Evolutionary conservation across 1,140 invertebrate genomes (phyloP), one percentile per base, ranked within the genome.

Genomic region (Babylonia areolata): DNA sequence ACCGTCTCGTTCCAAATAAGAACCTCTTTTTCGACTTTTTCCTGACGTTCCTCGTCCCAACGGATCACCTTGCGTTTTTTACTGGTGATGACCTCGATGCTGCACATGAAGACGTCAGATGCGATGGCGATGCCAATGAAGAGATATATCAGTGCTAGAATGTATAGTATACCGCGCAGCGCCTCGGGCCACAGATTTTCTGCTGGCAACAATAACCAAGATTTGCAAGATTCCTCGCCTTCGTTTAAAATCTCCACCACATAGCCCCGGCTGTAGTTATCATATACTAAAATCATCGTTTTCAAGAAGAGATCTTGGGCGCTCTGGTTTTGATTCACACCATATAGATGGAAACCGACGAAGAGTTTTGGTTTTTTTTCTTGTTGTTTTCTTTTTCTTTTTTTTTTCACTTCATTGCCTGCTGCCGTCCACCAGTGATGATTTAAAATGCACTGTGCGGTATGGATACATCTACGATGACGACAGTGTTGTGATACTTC

Each of bases 71-170:
- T 93, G 81, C 90, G 86, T 64, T 91, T 92, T 85, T 93, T 92
- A 85, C 92, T 92, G 2, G 92, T 94, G 75, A 94, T 92, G 2
- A 92, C 90, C 90, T 96, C 96, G 84, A 96, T 96, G 87, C 95
- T 94, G 77, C 95, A 95, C 96, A 96, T 96, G 90, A 96, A 96
- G 84, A 95, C 94, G 90, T 95, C 95, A 40, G 95, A 95, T 15
- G 96, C 94, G 88, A 96, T 96, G 51, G 96, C 95, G 39, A 96
- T 91, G n/a, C 93, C 93, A 17, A 94, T 77, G 87, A 94, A 94
- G 31, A 93, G 81, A 81, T 92, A 94, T 0, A 89, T 39, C 84
- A 93, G 90, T 20, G 90, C 90, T 9, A 93, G 3, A 33, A 92
- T 84, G 86, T 94, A 94, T 5, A 94, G 89, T 46, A 93, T 84